Percentiles rank a stretch among this genome's conserved stretches.
Conservation (phyloP, 2,888 invertebrate genomes). For the Platycheirus albimanus region DNA sequence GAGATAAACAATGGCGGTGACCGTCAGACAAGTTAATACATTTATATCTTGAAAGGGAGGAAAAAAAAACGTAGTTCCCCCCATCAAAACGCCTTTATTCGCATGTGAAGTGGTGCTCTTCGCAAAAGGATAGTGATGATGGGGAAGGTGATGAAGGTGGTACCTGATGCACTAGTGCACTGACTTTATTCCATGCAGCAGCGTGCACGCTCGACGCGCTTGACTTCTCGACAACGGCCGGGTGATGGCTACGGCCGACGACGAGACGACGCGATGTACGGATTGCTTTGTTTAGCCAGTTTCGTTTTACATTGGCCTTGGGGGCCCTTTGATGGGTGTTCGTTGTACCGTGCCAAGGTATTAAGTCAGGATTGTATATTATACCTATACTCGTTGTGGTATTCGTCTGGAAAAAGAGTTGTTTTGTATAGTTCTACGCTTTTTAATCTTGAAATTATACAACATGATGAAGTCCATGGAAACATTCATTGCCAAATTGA, state of each 20-base stretch:
- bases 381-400: not conserved
- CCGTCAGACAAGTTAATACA: slow-evolving; percentile 42
- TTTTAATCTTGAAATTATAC: not conserved
- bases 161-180: slow-evolving; percentile 27
- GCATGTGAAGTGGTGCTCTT: slow-evolving; percentile 22
- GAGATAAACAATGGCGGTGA: slow-evolving; percentile 45
- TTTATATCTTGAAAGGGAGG: slow-evolving; percentile 19
- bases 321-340: slow-evolving; percentile 60
- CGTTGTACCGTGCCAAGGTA: slow-evolving; percentile 50
- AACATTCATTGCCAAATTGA: not conserved
- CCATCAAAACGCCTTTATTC: slow-evolving; percentile 31
- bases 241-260: too few species aligned
- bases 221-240: slow-evolving; percentile 61
- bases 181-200: slow-evolving; percentile 8
- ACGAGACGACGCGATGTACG: too few species aligned
- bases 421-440: slow-evolving; percentile 25
- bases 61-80: slow-evolving; percentile 26
- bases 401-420: slow-evolving; percentile 10
- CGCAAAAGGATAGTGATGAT: slow-evolving; percentile 2
- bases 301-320: slow-evolving; percentile 51
- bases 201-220: slow-evolving; percentile 59
- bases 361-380: too few species aligned
- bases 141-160: slow-evolving; percentile 38
- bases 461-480: not conserved
- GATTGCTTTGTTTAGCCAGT: slow-evolving; percentile 18